Conservation (phyloP, 2,888 invertebrate species). For the Prosopocoilus inquinatus region DNA sequence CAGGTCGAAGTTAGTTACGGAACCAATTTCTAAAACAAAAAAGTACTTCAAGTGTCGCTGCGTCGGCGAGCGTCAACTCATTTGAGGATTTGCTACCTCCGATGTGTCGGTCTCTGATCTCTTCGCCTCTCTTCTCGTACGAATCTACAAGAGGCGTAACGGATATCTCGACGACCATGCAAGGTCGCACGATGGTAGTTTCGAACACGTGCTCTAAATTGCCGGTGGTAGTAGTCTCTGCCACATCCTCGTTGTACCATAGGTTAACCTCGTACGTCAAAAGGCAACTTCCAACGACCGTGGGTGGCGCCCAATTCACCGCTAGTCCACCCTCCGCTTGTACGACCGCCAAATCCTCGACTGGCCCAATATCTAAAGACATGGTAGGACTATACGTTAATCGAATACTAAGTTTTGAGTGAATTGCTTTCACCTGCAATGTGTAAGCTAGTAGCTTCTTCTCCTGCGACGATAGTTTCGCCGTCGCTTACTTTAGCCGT, state of each 20-base stretch:
- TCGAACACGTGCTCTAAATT: too few relatives aligned
- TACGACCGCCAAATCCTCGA: not conserved
- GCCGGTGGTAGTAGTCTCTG: too few relatives aligned
- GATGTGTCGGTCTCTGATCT: too few relatives aligned
- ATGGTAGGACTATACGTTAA: too few relatives aligned
- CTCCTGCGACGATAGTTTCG: not conserved
- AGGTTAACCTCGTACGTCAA: conserved; percentile 2
- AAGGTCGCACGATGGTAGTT: not conserved
- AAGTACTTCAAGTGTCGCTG: too few relatives aligned
- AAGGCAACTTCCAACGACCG: not conserved
- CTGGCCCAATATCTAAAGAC: not conserved
- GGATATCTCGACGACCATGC: not conserved
- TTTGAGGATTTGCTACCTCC: too few relatives aligned
- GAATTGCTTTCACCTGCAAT: too few relatives aligned
- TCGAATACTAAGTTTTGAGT: too few relatives aligned
- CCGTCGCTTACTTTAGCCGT: conserved; percentile 8
- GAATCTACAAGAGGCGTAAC: not conserved
- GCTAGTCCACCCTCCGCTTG: not conserved
- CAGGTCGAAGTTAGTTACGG: conserved; percentile 3
- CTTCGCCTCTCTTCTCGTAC: too few relatives aligned
- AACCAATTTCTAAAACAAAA: not conserved
- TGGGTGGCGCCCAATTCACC: not conserved
- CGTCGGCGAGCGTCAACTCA: too few relatives aligned
- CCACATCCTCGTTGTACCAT: too few relatives aligned
- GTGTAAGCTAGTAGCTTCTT: not conserved